phyloP scores from a whole-genome alignment of 2,888 invertebrate species.

The Hetaerina titia region DNA sequence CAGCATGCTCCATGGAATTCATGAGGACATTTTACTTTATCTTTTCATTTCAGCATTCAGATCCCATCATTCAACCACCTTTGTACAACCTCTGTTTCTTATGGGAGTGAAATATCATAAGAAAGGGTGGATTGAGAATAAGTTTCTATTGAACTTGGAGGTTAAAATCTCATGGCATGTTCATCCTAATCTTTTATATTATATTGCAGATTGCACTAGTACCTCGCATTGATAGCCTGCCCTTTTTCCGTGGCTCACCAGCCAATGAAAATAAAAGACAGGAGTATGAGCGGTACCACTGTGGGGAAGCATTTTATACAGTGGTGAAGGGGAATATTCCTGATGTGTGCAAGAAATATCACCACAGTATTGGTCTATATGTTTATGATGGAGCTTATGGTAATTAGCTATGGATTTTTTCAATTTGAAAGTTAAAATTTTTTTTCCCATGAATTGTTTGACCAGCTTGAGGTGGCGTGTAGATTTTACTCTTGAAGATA shows the following conservation, averaged over 20 bases:
- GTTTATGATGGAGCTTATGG: conserved; percentile 91
- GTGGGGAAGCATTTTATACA: conserved; percentile 87
- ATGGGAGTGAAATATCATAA: too few relatives aligned
- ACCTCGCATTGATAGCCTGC: conserved; percentile 88
- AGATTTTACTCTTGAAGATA: background rate
- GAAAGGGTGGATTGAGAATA: too few relatives aligned
- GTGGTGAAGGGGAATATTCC: conserved; percentile 83
- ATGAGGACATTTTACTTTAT: too few relatives aligned
- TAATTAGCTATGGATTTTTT: conserved; percentile 75
- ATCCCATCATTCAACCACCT: too few relatives aligned
- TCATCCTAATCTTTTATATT: conserved; percentile 50
- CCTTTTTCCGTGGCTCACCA: conserved; percentile 86
- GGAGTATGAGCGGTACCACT: conserved; percentile 89
- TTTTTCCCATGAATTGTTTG: too few relatives aligned
- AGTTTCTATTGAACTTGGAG: background rate
- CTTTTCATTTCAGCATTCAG: too few relatives aligned
- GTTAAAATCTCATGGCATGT: background rate
- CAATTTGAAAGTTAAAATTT: background rate
- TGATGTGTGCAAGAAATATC: conserved; percentile 90
- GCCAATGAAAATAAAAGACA: conserved; percentile 83
- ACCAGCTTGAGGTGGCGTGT: too few relatives aligned
- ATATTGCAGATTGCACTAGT: conserved; percentile 85
- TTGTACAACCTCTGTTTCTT: too few relatives aligned
- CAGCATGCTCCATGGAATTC: too few relatives aligned
- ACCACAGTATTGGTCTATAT: conserved; percentile 91